Evolutionary conservation across 2,797 vertebrate genomes (phyloP).

Genomic region (Alcedo quadribrachys): DNA sequence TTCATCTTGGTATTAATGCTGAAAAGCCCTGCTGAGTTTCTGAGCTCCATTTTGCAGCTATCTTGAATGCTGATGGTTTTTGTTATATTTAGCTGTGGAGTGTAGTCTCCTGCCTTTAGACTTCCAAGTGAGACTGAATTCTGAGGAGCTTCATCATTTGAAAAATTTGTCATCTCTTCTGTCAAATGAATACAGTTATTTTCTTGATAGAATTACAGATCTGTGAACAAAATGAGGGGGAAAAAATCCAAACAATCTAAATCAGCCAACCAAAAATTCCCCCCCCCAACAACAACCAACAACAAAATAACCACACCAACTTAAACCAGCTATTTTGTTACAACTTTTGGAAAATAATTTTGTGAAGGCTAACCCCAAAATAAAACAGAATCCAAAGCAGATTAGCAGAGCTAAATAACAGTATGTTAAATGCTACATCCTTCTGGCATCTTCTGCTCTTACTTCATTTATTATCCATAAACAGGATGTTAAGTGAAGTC

Average conservation of each 20-base stretch:
- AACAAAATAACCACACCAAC: no score
- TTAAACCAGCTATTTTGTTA: not conserved
- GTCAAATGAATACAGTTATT: slow-evolving; percentile 11
- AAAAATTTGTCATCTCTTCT: slow-evolving; percentile 19
- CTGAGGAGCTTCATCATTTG: not conserved
- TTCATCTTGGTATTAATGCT: slow-evolving; percentile 42
- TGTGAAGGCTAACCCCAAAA: not conserved
- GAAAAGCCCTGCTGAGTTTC: slow-evolving; percentile 58
- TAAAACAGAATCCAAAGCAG: not conserved
- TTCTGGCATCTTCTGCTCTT: not conserved
- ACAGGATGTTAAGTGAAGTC: not conserved
- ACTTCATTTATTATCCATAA: slow-evolving; percentile 24
- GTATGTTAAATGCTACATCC: not conserved
- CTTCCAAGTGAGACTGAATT: slow-evolving; percentile 30
- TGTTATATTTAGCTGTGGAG: slow-evolving; percentile 41
- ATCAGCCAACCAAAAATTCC: no score
- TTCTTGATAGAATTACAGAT: not conserved
- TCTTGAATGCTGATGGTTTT: slow-evolving; percentile 36
- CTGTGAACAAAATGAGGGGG: not conserved
- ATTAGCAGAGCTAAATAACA: not conserved
- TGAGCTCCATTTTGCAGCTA: slow-evolving; percentile 33
- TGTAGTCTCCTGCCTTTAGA: slow-evolving; percentile 33
- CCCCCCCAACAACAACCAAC: no score
- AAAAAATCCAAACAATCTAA: no score
- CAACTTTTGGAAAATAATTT: not conserved